These are phyloP conservation scores for Clepsis dumicolana DNA, from an alignment of 2,888 invertebrate species.

Conservation along the genomic window DNA sequence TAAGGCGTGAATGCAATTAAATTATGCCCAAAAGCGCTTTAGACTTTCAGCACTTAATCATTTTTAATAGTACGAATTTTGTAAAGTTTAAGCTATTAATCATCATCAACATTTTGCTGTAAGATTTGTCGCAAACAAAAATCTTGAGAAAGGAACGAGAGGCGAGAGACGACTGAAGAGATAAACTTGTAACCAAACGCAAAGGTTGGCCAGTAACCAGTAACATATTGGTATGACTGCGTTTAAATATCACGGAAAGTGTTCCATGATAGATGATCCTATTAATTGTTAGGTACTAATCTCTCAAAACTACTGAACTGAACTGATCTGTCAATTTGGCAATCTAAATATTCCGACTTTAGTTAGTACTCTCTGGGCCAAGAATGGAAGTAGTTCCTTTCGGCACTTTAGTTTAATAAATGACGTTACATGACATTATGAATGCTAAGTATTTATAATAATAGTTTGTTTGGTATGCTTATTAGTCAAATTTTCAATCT, in stretches of 20 bases:
- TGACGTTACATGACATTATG: no score
- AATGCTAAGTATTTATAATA: no score
- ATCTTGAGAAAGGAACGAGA: conserved; percentile 8
- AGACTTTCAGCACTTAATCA: conserved; percentile 26
- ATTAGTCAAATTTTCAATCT: no score
- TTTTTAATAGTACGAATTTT: conserved; percentile 21
- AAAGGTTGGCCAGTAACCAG: conserved; percentile 5
- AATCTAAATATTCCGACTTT: no score
- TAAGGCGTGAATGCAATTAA: conserved; percentile 24
- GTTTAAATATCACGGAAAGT: not conserved
- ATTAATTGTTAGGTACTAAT: not conserved
- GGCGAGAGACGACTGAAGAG: conserved; percentile 20
- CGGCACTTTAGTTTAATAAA: no score
- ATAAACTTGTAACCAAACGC: conserved; percentile 8
- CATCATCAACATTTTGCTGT: conserved; percentile 34
- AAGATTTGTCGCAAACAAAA: conserved; percentile 24
- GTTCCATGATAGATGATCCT: not conserved
- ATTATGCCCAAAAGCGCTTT: conserved; percentile 30
- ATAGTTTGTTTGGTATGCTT: no score
- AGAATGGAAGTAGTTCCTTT: no score
- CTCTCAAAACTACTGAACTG: not conserved
- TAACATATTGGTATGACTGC: conserved; percentile 18
- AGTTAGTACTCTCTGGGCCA: no score
- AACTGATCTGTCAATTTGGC: no score
- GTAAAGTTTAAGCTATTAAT: conserved; percentile 25